Percentiles rank a stretch among this genome's conserved stretches.
These are phyloP conservation scores for Panopea generosa DNA, from an alignment of 2,888 invertebrate species.

Conservation along the genomic window DNA sequence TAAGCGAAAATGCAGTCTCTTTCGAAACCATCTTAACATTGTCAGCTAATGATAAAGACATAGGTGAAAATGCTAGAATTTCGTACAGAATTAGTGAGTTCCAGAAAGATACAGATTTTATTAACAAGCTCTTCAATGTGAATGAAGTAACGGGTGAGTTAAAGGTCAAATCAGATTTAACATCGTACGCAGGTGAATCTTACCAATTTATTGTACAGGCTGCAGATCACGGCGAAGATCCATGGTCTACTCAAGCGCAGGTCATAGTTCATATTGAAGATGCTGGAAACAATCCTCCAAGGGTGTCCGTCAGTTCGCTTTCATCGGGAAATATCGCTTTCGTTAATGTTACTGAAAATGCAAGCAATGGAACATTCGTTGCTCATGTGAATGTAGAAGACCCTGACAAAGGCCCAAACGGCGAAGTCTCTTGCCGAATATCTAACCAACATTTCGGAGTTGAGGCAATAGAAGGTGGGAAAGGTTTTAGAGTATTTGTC, in stretches of 20 bases:
- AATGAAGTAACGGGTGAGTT: slow-evolving; percentile 74
- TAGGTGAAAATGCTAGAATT: slow-evolving; percentile 91
- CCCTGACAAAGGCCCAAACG: slow-evolving; percentile 93
- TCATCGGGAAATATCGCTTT: slow-evolving; percentile 55
- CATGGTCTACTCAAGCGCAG: slow-evolving; percentile 69
- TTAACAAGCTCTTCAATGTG: slow-evolving; percentile 69
- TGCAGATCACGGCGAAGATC: slow-evolving; percentile 72
- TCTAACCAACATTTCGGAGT: slow-evolving; percentile 49
- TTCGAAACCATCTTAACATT: slow-evolving; percentile 85
- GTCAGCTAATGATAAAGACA: slow-evolving; percentile 93
- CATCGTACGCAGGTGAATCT: slow-evolving; percentile 66
- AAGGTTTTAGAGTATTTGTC: slow-evolving; percentile 80
- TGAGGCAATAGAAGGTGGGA: slow-evolving; percentile 59
- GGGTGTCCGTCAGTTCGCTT: slow-evolving; percentile 58
- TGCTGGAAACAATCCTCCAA: slow-evolving; percentile 97
- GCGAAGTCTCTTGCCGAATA: slow-evolving; percentile 88
- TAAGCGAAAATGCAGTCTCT: slow-evolving; percentile 63
- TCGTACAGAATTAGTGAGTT: slow-evolving; percentile 84
- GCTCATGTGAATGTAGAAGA: slow-evolving; percentile 95
- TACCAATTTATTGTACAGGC: slow-evolving; percentile 76
- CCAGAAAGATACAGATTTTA: slow-evolving; percentile 54
- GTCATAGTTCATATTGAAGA: slow-evolving; percentile 88
- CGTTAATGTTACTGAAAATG: slow-evolving; percentile 72
- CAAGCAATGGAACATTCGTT: slow-evolving; percentile 74
- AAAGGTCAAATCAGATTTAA: slow-evolving; percentile 69